A percentile compares a stretch with the other conserved stretches of the same genome.
These are phyloP conservation scores for Polypedilum vanderplanki DNA, from an alignment of 1,140 invertebrate species.

Conservation along the genomic window DNA sequence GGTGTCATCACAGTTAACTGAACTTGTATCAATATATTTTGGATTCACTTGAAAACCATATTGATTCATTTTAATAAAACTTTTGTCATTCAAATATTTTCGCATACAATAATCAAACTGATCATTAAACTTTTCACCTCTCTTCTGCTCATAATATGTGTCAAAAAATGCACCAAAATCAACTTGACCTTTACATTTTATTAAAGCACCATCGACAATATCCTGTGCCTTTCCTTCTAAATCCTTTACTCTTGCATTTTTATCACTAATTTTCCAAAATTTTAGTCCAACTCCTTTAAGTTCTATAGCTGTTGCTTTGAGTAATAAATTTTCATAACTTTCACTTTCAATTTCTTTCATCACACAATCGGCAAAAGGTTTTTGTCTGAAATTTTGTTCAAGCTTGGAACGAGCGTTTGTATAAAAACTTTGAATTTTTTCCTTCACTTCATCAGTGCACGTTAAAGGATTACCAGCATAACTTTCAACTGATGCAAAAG, in stretches of 20 bases:
- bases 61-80: background rate
- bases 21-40: background rate
- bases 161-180: background rate
- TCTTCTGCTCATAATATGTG: background rate
- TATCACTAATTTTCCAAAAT: background rate
- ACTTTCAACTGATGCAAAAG: background rate
- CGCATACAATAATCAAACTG: background rate
- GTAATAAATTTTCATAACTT: background rate
- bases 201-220: background rate
- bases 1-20: background rate
- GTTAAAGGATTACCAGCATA: background rate
- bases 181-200: background rate
- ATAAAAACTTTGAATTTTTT: background rate
- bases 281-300: constrained; percentile 2
- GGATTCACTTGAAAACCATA: background rate
- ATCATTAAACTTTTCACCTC: background rate
- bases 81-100: background rate
- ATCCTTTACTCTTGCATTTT: background rate
- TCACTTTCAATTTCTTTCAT: background rate
- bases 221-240: background rate
- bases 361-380: background rate
- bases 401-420: background rate
- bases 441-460: background rate
- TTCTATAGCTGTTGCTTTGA: background rate
- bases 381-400: background rate